Evolutionary conservation across 2,888 invertebrate species (phyloP).

Genomic region (Lycaena phlaeas): DNA sequence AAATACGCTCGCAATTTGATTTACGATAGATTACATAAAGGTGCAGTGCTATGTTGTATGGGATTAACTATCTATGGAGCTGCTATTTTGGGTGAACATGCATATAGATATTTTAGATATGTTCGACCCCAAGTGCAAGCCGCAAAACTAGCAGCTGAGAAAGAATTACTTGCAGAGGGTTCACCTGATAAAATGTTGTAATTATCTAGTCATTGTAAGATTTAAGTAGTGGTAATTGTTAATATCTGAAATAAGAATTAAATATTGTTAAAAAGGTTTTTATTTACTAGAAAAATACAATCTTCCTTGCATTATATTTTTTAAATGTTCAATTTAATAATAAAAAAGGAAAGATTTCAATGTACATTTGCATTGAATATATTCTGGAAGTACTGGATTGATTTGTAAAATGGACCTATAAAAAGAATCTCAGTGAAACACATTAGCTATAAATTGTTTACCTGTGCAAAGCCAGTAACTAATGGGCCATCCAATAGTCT

Average conservation of each 20-base stretch:
- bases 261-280: background rate
- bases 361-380: too few species aligned
- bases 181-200: conserved; percentile 43
- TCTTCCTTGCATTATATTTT: too few species aligned
- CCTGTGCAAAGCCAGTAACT: too few species aligned
- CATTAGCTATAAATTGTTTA: too few species aligned
- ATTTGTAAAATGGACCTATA: too few species aligned
- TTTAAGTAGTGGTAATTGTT: conserved; percentile 13
- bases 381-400: too few species aligned
- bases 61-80: conserved; percentile 50
- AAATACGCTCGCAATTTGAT: conserved; percentile 48
- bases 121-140: conserved; percentile 53
- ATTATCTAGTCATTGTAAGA: conserved; percentile 19
- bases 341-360: too few species aligned
- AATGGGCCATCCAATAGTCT: too few species aligned
- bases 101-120: conserved; percentile 54
- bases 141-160: conserved; percentile 43
- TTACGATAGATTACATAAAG: conserved; percentile 63
- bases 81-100: conserved; percentile 41
- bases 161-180: conserved; percentile 65
- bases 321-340: too few species aligned
- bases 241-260: conserved; percentile 12
- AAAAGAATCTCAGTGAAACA: too few species aligned
- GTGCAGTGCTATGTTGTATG: conserved; percentile 56
- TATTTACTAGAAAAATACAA: too few species aligned